Evolutionary conservation across 2,797 vertebrate genomes (phyloP).

Genomic region (Zonotrichia albicollis): DNA sequence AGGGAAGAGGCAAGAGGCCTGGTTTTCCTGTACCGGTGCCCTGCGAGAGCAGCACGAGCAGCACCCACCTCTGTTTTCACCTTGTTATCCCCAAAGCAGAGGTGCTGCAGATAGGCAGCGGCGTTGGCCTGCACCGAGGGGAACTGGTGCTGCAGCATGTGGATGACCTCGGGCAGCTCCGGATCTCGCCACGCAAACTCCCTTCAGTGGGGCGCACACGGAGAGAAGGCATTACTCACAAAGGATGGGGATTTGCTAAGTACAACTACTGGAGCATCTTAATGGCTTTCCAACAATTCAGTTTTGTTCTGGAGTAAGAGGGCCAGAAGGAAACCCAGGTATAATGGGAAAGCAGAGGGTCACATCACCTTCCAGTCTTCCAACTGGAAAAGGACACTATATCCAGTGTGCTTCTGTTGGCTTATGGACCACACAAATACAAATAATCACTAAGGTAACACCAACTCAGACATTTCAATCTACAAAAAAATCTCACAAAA

Average conservation of each 20-base stretch:
- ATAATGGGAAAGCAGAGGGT: accelerated
- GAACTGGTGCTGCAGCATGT: slow-evolving; percentile 99
- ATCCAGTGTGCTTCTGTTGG: background rate
- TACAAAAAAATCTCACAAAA: background rate
- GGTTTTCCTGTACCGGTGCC: accelerated
- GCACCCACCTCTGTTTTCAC: slow-evolving; percentile 88
- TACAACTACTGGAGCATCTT: background rate
- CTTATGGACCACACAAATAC: background rate
- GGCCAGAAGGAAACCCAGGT: background rate
- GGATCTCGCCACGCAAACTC: slow-evolving; percentile 98
- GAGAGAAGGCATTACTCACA: background rate
- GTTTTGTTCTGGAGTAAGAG: background rate
- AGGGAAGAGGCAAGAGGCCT: background rate
- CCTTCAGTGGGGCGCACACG: slow-evolving; percentile 63
- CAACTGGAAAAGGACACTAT: accelerated
- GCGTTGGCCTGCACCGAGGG: slow-evolving; percentile 97
- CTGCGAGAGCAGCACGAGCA: background rate
- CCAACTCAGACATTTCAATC: background rate
- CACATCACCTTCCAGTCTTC: background rate
- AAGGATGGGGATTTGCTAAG: accelerated
- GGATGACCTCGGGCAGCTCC: slow-evolving; percentile 93
- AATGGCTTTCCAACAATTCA: background rate
- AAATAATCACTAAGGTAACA: background rate
- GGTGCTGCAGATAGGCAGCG: slow-evolving; percentile 95
- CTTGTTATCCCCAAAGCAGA: slow-evolving; percentile 94